Conservation (phyloP, 2,797 vertebrate genomes). For the Megalops cyprinoides region DNA sequence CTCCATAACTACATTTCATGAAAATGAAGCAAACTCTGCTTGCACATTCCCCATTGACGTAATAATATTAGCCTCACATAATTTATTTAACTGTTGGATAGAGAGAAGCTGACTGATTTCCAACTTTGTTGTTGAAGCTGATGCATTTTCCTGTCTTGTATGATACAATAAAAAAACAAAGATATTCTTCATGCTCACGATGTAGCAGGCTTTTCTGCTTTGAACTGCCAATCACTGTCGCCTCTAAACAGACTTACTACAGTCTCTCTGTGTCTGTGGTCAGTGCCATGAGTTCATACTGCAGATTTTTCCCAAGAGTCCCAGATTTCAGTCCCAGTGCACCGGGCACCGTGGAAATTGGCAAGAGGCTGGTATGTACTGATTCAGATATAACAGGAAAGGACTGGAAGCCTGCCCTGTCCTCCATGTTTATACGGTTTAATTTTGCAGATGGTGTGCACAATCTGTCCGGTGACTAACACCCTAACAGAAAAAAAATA, state of each 20-base stretch:
- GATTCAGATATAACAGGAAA: conserved; percentile 18
- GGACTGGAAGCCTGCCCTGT: not conserved
- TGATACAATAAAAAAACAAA: too few species aligned
- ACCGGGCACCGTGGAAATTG: conserved; percentile 16
- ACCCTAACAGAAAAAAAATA: not conserved
- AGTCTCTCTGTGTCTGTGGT: not conserved
- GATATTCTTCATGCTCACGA: not conserved
- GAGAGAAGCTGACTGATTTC: too few species aligned
- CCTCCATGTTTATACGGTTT: not conserved
- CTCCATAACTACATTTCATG: not conserved
- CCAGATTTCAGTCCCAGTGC: not conserved
- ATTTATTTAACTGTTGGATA: too few species aligned
- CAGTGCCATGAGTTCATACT: not conserved
- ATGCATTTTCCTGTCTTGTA: too few species aligned
- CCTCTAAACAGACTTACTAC: not conserved
- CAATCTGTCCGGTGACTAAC: not conserved
- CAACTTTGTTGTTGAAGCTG: too few species aligned
- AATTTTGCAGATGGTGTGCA: not conserved
- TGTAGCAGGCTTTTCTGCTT: not conserved
- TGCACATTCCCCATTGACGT: too few species aligned
- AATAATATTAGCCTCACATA: too few species aligned
- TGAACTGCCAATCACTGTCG: not conserved
- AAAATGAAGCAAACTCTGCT: not conserved
- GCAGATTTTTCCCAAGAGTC: too few species aligned
- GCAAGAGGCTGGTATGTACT: conserved; percentile 8